Evolutionary conservation across 2,113 vertebrate species (phyloP), one percentile per base, ranked within the genome.

Genomic region (Daboia siamensis): DNA sequence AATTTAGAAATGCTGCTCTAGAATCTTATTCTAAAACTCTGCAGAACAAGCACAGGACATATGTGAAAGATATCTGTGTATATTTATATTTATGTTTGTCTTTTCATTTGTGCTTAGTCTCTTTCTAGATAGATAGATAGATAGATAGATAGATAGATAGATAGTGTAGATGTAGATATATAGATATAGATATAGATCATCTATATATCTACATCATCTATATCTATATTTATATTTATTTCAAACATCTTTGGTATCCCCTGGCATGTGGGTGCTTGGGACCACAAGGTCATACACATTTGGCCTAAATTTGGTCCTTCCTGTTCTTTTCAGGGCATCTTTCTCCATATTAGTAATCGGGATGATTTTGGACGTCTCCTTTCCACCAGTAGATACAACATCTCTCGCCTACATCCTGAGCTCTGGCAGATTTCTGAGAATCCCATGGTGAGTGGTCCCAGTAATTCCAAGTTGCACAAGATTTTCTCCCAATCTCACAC

Each of bases 361-460:
- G 97, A 98, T 0, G 98, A 98, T 44, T 98, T 98, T 51, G 98
- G 98, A 1, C 97, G 96, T 2, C 96, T 98, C 39, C 29, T 98
- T 86, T 96, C 98, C 88, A 96, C 97, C 0, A 94, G 94, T 29
- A 97, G 95, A 23, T 98, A 98, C 4, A 98, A 98, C 96, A 97
- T 94, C 0, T 97, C 97, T 52, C 97, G 95, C 23, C 96, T 98
- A 0, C 93, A 98, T 94, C 98, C 97, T 0, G 98, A 98, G 93
- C 96, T 98, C 95, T 98, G 98, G 98, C 98, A 98, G 96, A 98
- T 98, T 93, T 97, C 97, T 0, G 97, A 98, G 93, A 98, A 98
- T 91, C 98, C 98, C 1, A 39, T 97, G 93, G 98, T 98, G 93
- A 95, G 96, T 89, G 0, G 3, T 3, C 74, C 33, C 74, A 80